Conservation (phyloP, 2,797 vertebrate species). For the Staurois parvus region DNA sequence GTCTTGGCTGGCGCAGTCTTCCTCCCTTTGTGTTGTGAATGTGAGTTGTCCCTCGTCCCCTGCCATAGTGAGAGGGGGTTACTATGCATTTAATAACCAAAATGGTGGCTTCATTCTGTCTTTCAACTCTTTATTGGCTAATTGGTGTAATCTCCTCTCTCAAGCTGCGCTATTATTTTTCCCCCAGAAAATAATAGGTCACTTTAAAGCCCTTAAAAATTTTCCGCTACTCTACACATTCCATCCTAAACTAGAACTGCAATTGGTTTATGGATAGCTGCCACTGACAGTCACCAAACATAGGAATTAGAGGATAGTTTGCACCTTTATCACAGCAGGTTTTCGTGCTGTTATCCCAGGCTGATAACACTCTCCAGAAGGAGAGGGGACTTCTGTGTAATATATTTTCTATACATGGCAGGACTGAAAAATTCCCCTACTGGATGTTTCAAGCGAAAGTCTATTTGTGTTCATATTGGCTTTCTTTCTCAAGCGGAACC, state of each 20-base stretch:
- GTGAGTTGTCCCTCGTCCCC: conserved; percentile 43
- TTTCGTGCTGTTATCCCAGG: too few relatives aligned
- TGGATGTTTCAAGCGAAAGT: too few relatives aligned
- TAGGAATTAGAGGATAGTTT: too few relatives aligned
- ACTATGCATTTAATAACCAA: conserved; percentile 72
- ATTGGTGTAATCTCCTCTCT: conserved; percentile 73
- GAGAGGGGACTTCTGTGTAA: too few relatives aligned
- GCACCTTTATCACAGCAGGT: too few relatives aligned
- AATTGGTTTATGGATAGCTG: neutral
- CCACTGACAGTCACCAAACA: too few relatives aligned
- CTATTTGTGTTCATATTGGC: too few relatives aligned
- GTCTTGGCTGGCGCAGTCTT: conserved; percentile 66
- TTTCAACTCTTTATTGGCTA: conserved; percentile 70
- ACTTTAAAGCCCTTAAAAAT: conserved; percentile 70
- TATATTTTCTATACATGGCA: too few relatives aligned
- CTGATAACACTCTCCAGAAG: too few relatives aligned
- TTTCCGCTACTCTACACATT: conserved; percentile 50
- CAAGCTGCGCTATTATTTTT: conserved; percentile 70
- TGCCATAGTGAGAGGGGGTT: conserved; percentile 66
- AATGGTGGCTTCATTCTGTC: conserved; percentile 67
- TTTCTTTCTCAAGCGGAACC: too few relatives aligned
- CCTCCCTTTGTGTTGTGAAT: conserved; percentile 68
- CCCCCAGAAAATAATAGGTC: conserved; percentile 72
- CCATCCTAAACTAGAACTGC: neutral
- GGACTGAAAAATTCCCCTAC: too few relatives aligned